These are phyloP conservation scores for Periophthalmus magnuspinnatus DNA, from an alignment of 2,797 vertebrate species.

Conservation along the genomic window DNA sequence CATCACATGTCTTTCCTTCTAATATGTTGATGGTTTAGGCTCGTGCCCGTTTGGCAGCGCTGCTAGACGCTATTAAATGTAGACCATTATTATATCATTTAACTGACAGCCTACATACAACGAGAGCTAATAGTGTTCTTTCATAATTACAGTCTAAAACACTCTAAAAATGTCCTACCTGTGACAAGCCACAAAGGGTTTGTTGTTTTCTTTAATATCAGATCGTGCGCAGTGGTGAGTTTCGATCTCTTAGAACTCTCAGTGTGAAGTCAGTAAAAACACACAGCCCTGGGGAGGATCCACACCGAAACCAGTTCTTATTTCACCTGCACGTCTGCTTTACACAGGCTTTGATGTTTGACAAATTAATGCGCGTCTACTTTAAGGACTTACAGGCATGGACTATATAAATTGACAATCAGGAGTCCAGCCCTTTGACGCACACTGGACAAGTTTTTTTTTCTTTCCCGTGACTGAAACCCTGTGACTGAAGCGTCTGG, in stretches of 20 bases:
- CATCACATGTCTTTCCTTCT: not conserved
- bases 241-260: constrained; percentile 6
- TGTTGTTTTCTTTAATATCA: not conserved
- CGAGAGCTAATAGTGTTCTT: not conserved
- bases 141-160: not conserved
- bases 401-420: not conserved
- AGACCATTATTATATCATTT: no score
- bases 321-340: constrained; percentile 2
- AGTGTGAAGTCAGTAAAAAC: not conserved
- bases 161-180: not conserved
- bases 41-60: not conserved
- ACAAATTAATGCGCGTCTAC: constrained; percentile 1
- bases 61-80: not conserved
- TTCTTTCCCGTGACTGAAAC: not conserved
- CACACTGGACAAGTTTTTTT: not conserved
- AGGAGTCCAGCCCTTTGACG: not conserved
- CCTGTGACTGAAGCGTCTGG: not conserved
- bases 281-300: constrained; percentile 3
- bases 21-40: not conserved
- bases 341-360: constrained; percentile 3
- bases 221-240: not conserved
- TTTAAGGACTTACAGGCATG: constrained; percentile 1
- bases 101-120: no score
- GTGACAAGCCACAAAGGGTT: not conserved
- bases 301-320: constrained; percentile 15